phyloP scores from a whole-genome alignment of 1,140 invertebrate species.

The Aphelenchoides fujianensis region DNA sequence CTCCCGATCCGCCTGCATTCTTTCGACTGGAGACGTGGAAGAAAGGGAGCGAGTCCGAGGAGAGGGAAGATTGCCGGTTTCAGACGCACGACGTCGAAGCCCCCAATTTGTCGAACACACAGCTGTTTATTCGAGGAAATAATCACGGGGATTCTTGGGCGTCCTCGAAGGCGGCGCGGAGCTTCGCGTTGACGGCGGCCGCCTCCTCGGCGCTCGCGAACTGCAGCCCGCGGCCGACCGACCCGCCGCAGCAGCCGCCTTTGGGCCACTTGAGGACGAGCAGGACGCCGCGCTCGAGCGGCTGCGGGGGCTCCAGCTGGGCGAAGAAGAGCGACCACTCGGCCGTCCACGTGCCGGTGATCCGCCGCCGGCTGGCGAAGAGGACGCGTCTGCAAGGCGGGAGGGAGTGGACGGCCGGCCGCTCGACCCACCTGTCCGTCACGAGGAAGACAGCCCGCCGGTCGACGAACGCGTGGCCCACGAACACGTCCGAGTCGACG shows the following conservation, averaged over 20 bases:
- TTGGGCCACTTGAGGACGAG: slow-evolving; percentile 47
- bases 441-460: slow-evolving; percentile 77
- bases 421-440: slow-evolving; percentile 74
- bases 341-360: slow-evolving; percentile 41
- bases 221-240: neutral
- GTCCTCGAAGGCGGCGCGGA: neutral
- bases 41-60: no score
- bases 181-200: neutral
- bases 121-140: no score
- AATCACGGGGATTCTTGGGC: no score
- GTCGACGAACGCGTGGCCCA: slow-evolving; percentile 73
- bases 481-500: slow-evolving; percentile 78
- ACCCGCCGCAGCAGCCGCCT: slow-evolving; percentile 44
- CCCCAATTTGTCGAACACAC: no score
- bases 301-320: slow-evolving; percentile 39
- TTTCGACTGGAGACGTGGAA: no score
- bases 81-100: no score
- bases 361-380: slow-evolving; percentile 29
- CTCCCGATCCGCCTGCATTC: no score
- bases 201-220: neutral
- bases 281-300: slow-evolving; percentile 22
- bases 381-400: slow-evolving; percentile 34
- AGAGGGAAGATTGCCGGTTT: no score
- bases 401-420: neutral
- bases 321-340: slow-evolving; percentile 42